Conservation (phyloP, 1,140 invertebrate genomes). For the Megalopta genalis region DNA sequence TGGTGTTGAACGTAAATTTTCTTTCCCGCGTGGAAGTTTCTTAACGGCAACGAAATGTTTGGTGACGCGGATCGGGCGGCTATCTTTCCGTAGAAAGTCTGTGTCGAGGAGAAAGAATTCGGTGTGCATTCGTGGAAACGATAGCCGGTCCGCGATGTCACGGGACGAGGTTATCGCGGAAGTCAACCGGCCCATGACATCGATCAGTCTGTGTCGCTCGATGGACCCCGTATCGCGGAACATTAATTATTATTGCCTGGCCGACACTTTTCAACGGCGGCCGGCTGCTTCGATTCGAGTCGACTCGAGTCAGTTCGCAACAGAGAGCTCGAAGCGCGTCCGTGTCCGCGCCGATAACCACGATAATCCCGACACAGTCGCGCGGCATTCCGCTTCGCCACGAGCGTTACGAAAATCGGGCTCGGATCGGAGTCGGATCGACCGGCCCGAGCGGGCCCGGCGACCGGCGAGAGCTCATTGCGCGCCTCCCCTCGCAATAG, state of each 20-base stretch:
- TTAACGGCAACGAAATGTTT: no score
- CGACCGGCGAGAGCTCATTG: no score
- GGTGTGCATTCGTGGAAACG: constrained; percentile 69
- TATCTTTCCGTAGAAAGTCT: constrained; percentile 38
- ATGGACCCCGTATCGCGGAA: constrained; percentile 74
- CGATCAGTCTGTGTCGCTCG: constrained; percentile 78
- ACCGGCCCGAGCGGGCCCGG: not conserved
- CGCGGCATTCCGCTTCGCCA: not conserved
- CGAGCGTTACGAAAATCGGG: constrained; percentile 45
- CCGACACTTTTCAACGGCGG: constrained; percentile 73
- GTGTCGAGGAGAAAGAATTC: constrained; percentile 51
- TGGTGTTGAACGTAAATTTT: no score
- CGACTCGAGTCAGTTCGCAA: no score
- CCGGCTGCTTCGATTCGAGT: constrained; percentile 58
- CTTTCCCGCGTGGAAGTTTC: no score
- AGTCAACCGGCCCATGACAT: constrained; percentile 79
- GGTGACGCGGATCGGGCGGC: not conserved
- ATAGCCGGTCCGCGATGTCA: constrained; percentile 74
- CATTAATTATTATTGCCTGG: constrained; percentile 81
- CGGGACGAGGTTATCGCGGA: constrained; percentile 75
- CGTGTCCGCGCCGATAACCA: constrained; percentile 9
- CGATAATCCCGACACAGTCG: not conserved
- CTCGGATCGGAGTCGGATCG: not conserved
- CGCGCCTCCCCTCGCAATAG: not conserved
- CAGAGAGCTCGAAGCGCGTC: not conserved